Evolutionary conservation across 2,888 invertebrate species (phyloP).

Genomic region (Fragum fragum): DNA sequence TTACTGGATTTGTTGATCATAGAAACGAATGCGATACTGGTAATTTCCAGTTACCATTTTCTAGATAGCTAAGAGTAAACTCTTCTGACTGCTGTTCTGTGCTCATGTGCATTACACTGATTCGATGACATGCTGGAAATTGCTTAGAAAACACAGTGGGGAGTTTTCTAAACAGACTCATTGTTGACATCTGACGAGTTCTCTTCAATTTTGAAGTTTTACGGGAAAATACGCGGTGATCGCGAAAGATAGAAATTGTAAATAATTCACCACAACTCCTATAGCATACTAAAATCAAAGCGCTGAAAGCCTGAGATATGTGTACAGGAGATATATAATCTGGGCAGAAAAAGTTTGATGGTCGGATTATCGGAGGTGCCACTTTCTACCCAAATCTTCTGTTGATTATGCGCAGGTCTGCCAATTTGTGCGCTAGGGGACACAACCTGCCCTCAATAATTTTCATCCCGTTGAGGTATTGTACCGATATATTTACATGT

Average conservation of each 20-base stretch:
- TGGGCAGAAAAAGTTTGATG: too few species aligned
- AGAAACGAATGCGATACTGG: neutral
- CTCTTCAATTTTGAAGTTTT: conserved; percentile 1
- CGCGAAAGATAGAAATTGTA: neutral
- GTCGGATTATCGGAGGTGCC: too few species aligned
- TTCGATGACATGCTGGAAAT: neutral
- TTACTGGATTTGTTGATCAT: neutral
- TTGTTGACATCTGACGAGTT: conserved; percentile 5
- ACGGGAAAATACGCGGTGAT: conserved; percentile 2
- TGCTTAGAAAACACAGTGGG: neutral
- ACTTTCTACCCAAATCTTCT: too few species aligned
- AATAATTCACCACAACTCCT: neutral
- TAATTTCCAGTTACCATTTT: neutral
- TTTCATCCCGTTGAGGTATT: too few species aligned
- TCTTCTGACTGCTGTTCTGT: conserved; percentile 3
- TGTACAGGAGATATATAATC: too few species aligned
- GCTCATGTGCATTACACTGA: neutral
- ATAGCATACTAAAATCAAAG: too few species aligned
- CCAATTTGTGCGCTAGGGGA: too few species aligned
- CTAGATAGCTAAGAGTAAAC: conserved; percentile 4
- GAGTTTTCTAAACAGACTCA: neutral
- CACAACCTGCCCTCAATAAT: too few species aligned
- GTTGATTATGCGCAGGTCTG: too few species aligned
- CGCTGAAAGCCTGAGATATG: too few species aligned
- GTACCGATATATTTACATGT: too few species aligned